phyloP scores from a whole-genome alignment of 23 tunicate species.

The Clavelina lepadiformis region DNA sequence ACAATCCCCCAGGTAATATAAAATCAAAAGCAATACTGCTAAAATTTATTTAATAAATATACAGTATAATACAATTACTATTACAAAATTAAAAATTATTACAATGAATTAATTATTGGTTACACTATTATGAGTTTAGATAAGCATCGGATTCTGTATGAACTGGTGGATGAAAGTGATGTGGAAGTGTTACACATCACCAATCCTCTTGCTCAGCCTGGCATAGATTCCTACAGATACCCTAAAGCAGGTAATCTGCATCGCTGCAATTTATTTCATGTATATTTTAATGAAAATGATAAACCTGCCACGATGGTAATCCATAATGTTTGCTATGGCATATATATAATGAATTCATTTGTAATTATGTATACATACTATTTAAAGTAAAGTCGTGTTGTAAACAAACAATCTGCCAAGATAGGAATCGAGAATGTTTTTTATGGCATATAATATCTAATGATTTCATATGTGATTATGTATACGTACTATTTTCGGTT shows the following conservation, averaged over 20 bases:
- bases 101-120: too few relatives aligned
- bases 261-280: background rate
- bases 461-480: too few relatives aligned
- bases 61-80: background rate
- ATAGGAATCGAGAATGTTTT: too few relatives aligned
- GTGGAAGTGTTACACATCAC: slow-evolving; percentile 65
- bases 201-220: slow-evolving; percentile 60
- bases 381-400: too few relatives aligned
- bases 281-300: background rate
- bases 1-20: slow-evolving; percentile 40
- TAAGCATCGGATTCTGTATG: slow-evolving; percentile 76
- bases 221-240: slow-evolving; percentile 59
- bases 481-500: too few relatives aligned
- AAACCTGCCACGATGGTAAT: too few relatives aligned
- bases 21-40: background rate
- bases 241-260: slow-evolving; percentile 70
- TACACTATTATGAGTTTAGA: too few relatives aligned
- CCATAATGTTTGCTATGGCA: too few relatives aligned
- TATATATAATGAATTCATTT: too few relatives aligned
- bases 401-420: too few relatives aligned
- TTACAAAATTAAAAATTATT: background rate
- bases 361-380: too few relatives aligned
- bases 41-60: background rate
- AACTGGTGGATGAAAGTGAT: slow-evolving; percentile 78
- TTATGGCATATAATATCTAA: too few relatives aligned